Evolutionary conservation across 1,140 invertebrate genomes (phyloP), one percentile per base, ranked within the genome.

Genomic region (Geopemphigus sp.): DNA sequence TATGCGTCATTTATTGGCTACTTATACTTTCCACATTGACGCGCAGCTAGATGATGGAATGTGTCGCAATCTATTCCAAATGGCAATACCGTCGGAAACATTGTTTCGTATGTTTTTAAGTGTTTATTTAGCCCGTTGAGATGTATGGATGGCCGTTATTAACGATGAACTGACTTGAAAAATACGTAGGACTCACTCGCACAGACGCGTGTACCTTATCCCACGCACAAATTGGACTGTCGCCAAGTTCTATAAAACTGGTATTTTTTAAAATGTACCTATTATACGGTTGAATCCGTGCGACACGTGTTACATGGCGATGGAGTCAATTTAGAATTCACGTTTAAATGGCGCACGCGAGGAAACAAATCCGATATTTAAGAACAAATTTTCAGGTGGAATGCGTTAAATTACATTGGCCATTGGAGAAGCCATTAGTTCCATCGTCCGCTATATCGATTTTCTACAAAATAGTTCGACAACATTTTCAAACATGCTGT

Each of bases 11-110:
- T 10, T 50, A 54, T 39, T 47, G 54, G 72, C 72, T 74, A 74
- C 72, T 74, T 57, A 47, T 56, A 74, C 72, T 74, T 74, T 74
- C 53, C 53, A 26, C 57, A 57, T 29, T 74, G 53, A 32, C 54
- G 72, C 26, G 24, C 19, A 39, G 47, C 22, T 47, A 66, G 39
- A 29, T 45, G 39, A n/a, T 45, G 19, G 26, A 50, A 72, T 29
- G 29, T 72, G 24, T 72, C 26, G 68, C 47, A 72, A 54, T 54
- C 15, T 15, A 32, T 29, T 10, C 47, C 24, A 17, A 54, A 50
- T 15, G 47, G 45, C 54, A 54, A 72, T 54, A 50, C 54, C 15
- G 32, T 63, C 17, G 29, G 32, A 63, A 63, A 63, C 61, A 32
- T 63, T 63, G 61, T 63, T 63, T 63, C 10, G 0, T 32, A 32